Base-by-base conservation (phyloP, 2,797 vertebrate species). In the Leptatherina wallacei region DNA sequence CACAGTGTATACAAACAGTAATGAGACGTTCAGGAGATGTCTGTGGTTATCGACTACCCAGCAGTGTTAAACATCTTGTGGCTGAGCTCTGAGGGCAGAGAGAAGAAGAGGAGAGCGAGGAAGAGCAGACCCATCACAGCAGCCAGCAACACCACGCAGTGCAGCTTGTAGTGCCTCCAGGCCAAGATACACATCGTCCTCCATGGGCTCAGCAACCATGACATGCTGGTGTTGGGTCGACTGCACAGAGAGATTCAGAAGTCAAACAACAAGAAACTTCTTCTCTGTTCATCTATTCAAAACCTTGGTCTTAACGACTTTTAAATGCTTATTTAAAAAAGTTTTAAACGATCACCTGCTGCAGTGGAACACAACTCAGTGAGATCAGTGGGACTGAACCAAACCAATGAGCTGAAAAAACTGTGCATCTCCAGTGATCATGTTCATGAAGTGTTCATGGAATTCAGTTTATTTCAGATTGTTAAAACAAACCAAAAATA, bases 401-500 rank as follows among this genome's bases (percentile, higher is more conserved):
- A 35, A 35, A 35, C 10, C 2, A n/a, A 11, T 5, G 14, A 7
- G 54, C 7, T 3, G 8, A 22, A n/a, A 58, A 58, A 58, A 35
- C 18, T 49, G 22, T 49, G 22, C 51, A 29, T 24, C 51, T 54
- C 52, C 13, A 14, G 13, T 16, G 52, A 16, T 27, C 11, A 42
- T 22, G 18, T 14, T 16, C 29, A 24, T 42, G 16, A 71, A 36
- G 61, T 61, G 9, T 81, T 24, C 56, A 42, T 78, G 27, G 36
- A 83, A 69, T 75, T 83, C 35, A 65, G 62, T 92, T 92, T 84
- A 90, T 92, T 94, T 93, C 42, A 91, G 88, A 90, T 86, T 79
- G 71, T 79, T 85, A 84, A 87, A 86, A 92, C 87, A 91, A 85
- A 92, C 87, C 88, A 85, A 88, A 87, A 89, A 87, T 91, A 91